phyloP scores from a whole-genome alignment of 2,888 invertebrate genomes.

The Euphydryas editha region DNA sequence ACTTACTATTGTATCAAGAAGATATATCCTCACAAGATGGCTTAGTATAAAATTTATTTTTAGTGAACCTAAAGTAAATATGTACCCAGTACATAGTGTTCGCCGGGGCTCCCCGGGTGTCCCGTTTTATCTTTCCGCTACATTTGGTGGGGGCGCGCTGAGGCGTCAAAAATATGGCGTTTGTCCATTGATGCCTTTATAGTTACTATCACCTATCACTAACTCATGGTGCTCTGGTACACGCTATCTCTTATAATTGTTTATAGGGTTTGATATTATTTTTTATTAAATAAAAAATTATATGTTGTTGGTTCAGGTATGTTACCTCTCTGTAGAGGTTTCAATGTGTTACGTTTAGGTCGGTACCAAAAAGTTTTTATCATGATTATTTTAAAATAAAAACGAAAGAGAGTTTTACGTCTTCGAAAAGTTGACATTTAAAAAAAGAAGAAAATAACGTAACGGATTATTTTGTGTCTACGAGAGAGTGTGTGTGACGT shows the following conservation, averaged over 20 bases:
- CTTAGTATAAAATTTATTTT: constrained; percentile 9
- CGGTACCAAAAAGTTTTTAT: too few relatives aligned
- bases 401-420: too few relatives aligned
- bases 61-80: constrained; percentile 4
- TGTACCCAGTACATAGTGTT: constrained; percentile 13
- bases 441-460: too few relatives aligned
- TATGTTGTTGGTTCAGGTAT: too few relatives aligned
- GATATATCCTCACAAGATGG: not conserved
- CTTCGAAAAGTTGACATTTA: too few relatives aligned
- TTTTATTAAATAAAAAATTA: not conserved
- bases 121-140: constrained; percentile 60
- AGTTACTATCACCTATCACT: constrained; percentile 22
- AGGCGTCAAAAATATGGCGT: constrained; percentile 57
- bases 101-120: constrained; percentile 7
- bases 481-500: too few relatives aligned
- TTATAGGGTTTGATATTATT: not conserved
- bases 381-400: too few relatives aligned
- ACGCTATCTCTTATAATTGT: constrained; percentile 10
- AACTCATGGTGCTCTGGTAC: constrained; percentile 12
- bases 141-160: constrained; percentile 61
- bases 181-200: constrained; percentile 38
- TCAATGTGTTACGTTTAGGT: too few relatives aligned
- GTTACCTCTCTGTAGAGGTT: too few relatives aligned
- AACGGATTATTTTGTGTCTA: too few relatives aligned
- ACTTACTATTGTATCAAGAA: not conserved